Conservation (phyloP, 2,113 vertebrate species). For the Sinocyclocheilus anophthalmus region DNA sequence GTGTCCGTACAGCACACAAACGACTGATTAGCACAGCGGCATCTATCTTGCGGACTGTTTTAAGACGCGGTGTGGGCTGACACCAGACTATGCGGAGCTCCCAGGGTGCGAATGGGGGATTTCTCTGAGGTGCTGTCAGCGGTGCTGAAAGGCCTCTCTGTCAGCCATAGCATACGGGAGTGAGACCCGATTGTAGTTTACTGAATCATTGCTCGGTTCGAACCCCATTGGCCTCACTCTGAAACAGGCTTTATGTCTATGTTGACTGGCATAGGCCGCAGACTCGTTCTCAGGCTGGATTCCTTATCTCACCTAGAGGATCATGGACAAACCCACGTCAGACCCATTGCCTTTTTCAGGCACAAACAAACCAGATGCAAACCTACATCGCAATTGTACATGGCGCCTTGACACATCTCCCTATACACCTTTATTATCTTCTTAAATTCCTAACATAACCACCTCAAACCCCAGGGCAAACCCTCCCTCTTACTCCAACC, state of each 20-base stretch:
- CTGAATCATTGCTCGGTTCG: slow-evolving; percentile 52
- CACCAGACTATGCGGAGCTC: slow-evolving; percentile 56
- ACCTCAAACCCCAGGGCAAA: too few relatives aligned
- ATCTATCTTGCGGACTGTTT: slow-evolving; percentile 57
- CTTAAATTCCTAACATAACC: too few relatives aligned
- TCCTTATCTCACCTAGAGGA: slow-evolving; percentile 34
- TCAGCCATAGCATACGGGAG: slow-evolving; percentile 51
- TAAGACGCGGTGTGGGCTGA: slow-evolving; percentile 51
- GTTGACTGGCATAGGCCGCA: too few relatives aligned
- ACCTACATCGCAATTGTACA: too few relatives aligned
- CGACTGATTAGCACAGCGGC: slow-evolving; percentile 59
- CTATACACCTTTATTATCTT: too few relatives aligned
- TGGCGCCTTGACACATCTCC: too few relatives aligned
- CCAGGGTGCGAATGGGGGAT: slow-evolving; percentile 46
- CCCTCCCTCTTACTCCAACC: too few relatives aligned
- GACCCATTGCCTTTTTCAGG: slow-evolving; percentile 49
- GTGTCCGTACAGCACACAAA: slow-evolving; percentile 53
- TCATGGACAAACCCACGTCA: slow-evolving; percentile 50
- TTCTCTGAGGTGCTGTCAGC: slow-evolving; percentile 57
- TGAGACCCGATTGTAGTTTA: slow-evolving; percentile 40
- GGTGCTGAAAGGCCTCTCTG: slow-evolving; percentile 56
- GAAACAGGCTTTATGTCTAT: slow-evolving; percentile 39
- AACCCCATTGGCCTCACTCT: slow-evolving; percentile 36
- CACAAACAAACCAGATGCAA: too few relatives aligned
- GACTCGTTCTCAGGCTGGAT: slow-evolving; percentile 41